Base-by-base conservation (phyloP, 2,888 invertebrate genomes). In the Teinopalpus imperialis region DNA sequence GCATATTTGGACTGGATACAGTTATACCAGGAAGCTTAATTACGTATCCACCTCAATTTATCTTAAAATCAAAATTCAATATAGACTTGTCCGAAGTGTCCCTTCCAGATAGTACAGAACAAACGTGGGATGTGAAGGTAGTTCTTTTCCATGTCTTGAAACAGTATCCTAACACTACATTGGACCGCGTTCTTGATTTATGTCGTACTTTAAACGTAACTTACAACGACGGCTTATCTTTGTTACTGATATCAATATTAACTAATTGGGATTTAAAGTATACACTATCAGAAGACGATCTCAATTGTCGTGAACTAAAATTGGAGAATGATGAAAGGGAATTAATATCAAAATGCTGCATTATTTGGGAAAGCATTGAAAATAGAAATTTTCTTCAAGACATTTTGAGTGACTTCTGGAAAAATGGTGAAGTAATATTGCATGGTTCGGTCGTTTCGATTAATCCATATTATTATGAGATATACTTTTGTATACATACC, bases 381-480 rank as follows among this genome's bases (percentile, higher is more conserved):
- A 74, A 72, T 43, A 87, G 76, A 65, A 74, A 78, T 29, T 80
- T 83, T 53, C 48, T 85, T 21, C 74, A 61, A 52, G 85, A 87
- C 46, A 66, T 87, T 46, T 66, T 89, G 21, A 77, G 64, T 24
- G 86, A 88, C 61, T 81, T 89, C 56, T 89, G 89, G 83, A 83
- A 78, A 63, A 85, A 79, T 53, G 89, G 89, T 9, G 89, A 89
- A 71, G 74, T 87, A 3, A 73, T 81, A 23, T 64, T 89, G 48
- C 81, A 88, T 51, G 83, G 86, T 12, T 79, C 81, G 40, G 56
- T 73, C 6, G 71, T 89, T 31, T 78, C 81, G 3, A 73, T 89
- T 35, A 89, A 87, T 65, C 85, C 87, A 14, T 89, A 89, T 63
- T 85, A 75, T 63, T 89, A 88, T 54, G 89, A 89, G 70, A 74